Base-by-base conservation (phyloP, 64 coral and sea anemone genomes). In the Actinia equina region DNA sequence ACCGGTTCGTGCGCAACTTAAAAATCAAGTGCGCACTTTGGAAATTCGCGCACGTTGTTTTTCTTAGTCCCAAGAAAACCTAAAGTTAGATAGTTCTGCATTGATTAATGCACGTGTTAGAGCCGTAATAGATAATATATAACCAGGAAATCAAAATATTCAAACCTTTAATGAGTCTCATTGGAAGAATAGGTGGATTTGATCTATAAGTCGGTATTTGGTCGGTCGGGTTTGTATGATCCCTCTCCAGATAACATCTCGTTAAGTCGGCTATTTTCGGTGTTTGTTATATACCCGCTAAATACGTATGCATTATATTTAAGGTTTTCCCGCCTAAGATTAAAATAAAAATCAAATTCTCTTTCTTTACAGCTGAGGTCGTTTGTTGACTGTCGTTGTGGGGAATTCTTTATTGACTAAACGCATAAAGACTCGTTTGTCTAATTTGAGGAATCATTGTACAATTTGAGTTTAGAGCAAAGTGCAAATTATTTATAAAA, bases 381-480 rank as follows among this genome's bases (percentile, higher is more conserved):
- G 25, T 74, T 74, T 74, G 69, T 74, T 41, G 27, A 30, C 69
- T 18, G 23, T 74, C 69, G 69, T 1, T 41, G 3, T 41, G 14
- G 69, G 69, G 26, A 74, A 27, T 74, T 74, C 69, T 74, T 41
- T 74, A 74, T 74, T 74, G 69, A 74, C 12, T 41, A 74, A 74
- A 30, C 26, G 25, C 69, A 74, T 74, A 30, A 74, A 74, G 22
- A 65, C 62, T 74, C 69, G 26, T 30, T 30, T 41, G 69, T 74
- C 69, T 74, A 74, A 74, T 74, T 26, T 30, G 0, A 30, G 26
- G 25, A 14, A 15, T 74, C 69, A 74, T 25, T 74, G 69, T 65
- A 65, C 62, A 9, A 65, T 65, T 37, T n/a, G 12, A 65, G 62
- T 65, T 19, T 20, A 65, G 22, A 65, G 4, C 27, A 30, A 74